Evolutionary conservation across 2,797 vertebrate genomes (phyloP).

Genomic region (Pagetopsis macropterus): DNA sequence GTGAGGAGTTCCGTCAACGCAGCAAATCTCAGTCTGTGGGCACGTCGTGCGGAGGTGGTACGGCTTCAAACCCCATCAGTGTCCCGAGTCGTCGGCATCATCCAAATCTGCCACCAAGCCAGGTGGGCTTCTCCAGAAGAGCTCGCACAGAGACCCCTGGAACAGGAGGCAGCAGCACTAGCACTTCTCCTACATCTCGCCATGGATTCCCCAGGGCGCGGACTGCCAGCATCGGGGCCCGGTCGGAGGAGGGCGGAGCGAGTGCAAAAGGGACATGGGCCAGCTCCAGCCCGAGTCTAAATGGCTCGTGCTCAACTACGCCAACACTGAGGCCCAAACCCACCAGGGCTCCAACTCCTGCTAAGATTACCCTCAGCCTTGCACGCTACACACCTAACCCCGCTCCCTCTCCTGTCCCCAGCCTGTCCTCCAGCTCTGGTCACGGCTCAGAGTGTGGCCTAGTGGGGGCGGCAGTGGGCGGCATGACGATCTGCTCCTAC

Average conservation of each 20-base stretch:
- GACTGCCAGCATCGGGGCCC: slow-evolving; percentile 84
- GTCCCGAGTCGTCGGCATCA: slow-evolving; percentile 86
- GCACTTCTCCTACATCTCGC: slow-evolving; percentile 84
- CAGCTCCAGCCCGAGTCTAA: slow-evolving; percentile 85
- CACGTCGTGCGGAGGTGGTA: slow-evolving; percentile 83
- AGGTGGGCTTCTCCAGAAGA: slow-evolving; percentile 85
- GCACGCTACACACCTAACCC: slow-evolving; percentile 85
- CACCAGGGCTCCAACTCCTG: slow-evolving; percentile 85
- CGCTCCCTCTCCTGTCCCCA: slow-evolving; percentile 83
- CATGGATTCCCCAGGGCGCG: slow-evolving; percentile 83
- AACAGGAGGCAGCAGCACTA: slow-evolving; percentile 82
- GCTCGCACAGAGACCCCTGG: slow-evolving; percentile 84
- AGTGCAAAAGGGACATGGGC: slow-evolving; percentile 82
- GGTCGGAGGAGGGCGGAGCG: slow-evolving; percentile 82
- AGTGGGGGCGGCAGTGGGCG: slow-evolving; percentile 82
- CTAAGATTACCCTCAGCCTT: slow-evolving; percentile 87
- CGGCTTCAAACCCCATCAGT: slow-evolving; percentile 87
- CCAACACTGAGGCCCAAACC: slow-evolving; percentile 84
- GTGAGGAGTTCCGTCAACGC: slow-evolving; percentile 89
- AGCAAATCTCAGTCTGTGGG: slow-evolving; percentile 87
- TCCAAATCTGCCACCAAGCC: slow-evolving; percentile 84
- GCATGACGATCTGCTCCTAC: slow-evolving; percentile 83
- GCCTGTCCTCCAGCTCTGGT: slow-evolving; percentile 86
- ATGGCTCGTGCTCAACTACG: slow-evolving; percentile 85
- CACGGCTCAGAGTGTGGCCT: slow-evolving; percentile 87